Evolutionary conservation across 1,140 invertebrate genomes (phyloP).

Genomic region (Chionoecetes opilio): DNA sequence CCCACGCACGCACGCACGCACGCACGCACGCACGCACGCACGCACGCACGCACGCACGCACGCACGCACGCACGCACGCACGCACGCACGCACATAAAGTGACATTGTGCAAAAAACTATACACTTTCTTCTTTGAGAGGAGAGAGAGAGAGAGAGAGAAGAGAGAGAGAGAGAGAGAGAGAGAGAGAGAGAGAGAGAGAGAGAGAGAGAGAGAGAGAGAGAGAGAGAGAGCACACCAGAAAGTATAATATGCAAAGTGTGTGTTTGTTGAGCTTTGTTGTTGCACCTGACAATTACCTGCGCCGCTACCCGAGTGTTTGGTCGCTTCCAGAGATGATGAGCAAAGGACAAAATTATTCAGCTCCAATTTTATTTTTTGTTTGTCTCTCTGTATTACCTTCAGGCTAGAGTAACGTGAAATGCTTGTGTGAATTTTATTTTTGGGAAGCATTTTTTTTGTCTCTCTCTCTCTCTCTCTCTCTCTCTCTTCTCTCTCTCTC

Average conservation of each 20-base stretch:
- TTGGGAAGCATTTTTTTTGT: no score
- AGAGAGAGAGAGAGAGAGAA: constrained; percentile 1
- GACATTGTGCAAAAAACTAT: no score
- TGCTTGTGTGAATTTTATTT: no score
- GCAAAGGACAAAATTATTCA: neutral
- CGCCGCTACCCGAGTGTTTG: neutral
- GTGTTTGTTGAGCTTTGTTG: neutral
- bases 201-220: constrained; percentile 21
- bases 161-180: constrained; percentile 23
- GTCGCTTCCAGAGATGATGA: neutral
- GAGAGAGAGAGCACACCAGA: neutral
- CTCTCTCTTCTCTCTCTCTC: no score
- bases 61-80: no score
- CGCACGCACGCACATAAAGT: no score
- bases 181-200: constrained; percentile 27
- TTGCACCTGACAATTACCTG: neutral
- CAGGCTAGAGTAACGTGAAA: no score
- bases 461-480: no score
- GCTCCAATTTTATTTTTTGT: neutral
- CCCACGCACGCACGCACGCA: no score
- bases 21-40: no score
- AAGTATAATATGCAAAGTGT: constrained; percentile 5
- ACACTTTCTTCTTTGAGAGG: neutral
- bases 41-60: no score
- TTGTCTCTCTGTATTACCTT: neutral